Evolutionary conservation across 2,797 vertebrate species (phyloP).

Genomic region (Catharus ustulatus): DNA sequence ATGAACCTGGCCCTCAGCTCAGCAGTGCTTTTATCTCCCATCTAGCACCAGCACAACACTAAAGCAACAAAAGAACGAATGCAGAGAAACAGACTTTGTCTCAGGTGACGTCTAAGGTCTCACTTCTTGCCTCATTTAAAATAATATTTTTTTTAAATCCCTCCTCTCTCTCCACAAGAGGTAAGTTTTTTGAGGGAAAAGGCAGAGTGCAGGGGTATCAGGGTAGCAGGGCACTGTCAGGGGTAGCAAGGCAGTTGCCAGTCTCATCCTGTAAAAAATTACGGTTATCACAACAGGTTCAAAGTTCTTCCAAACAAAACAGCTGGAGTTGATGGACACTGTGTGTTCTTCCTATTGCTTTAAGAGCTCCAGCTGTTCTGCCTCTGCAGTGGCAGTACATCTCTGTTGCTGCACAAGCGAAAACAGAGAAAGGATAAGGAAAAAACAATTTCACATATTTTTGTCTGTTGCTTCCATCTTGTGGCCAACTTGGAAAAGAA

Average conservation of each 20-base stretch:
- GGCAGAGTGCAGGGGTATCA: no score
- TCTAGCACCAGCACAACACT: not conserved
- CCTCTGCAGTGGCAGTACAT: not conserved
- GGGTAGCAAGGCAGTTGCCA: not conserved
- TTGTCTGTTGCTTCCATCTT: constrained; percentile 78
- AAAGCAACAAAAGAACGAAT: not conserved
- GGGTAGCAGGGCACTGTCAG: fast-evolving
- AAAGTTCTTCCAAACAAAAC: not conserved
- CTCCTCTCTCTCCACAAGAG: not conserved
- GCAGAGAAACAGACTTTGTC: fast-evolving
- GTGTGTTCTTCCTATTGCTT: not conserved
- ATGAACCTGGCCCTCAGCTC: not conserved
- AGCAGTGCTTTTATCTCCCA: not conserved
- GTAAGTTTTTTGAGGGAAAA: not conserved
- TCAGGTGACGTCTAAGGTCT: not conserved
- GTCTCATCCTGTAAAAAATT: not conserved
- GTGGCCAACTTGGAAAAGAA: constrained; percentile 60
- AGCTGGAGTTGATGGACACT: not conserved
- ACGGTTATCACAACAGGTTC: not conserved
- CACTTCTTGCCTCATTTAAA: not conserved
- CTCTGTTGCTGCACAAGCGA: not conserved
- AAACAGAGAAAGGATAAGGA: not conserved
- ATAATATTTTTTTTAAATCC: not conserved
- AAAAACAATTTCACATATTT: not conserved
- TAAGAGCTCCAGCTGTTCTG: not conserved